phyloP scores from a whole-genome alignment of 2,113 vertebrate species.

The Oncorhynchus masou region DNA sequence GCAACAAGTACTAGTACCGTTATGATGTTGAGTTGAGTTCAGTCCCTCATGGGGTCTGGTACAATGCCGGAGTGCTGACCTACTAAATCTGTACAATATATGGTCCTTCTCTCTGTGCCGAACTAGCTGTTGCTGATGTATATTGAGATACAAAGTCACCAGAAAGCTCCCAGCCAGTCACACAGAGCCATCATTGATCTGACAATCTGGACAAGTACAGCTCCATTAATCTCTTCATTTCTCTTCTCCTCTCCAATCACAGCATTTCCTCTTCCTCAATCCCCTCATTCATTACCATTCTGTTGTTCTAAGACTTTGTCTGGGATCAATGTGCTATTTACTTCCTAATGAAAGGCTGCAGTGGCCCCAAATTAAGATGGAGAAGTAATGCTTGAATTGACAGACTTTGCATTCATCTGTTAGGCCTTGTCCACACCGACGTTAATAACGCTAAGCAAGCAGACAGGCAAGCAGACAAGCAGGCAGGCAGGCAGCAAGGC shows the following conservation, averaged over 20 bases:
- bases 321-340: conserved; percentile 24
- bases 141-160: conserved; percentile 6
- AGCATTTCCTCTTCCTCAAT: conserved; percentile 15
- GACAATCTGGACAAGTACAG: conserved; percentile 14
- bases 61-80: no score
- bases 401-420: conserved; percentile 28
- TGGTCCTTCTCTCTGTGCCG: no score
- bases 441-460: not conserved
- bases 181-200: conserved; percentile 34
- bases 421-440: no score
- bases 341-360: conserved; percentile 38
- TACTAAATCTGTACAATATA: no score
- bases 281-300: conserved; percentile 39
- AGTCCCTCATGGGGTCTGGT: no score
- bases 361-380: conserved; percentile 35
- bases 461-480: fast-evolving
- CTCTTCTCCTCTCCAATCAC: conserved; percentile 23
- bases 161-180: conserved; percentile 13
- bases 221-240: conserved; percentile 30
- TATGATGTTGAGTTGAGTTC: no score
- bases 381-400: conserved; percentile 13
- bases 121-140: no score
- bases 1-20: no score
- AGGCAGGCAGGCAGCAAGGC: fast-evolving
- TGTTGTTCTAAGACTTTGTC: conserved; percentile 23